Evolutionary conservation across 2,113 vertebrate genomes (phyloP).

Genomic region (Gulo gulo): DNA sequence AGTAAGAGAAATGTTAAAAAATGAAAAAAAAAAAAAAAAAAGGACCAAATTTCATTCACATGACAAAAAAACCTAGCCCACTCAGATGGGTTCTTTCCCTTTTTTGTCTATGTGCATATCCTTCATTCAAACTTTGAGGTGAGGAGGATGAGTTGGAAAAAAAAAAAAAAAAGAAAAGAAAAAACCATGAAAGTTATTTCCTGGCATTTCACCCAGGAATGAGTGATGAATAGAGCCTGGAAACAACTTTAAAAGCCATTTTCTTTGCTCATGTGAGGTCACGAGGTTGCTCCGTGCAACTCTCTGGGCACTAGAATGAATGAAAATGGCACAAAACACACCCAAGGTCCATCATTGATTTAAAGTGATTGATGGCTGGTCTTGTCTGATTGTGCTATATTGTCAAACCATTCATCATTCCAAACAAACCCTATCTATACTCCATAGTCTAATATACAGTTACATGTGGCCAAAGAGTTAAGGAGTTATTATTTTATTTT

Average conservation of each 20-base stretch:
- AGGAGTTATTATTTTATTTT: background rate
- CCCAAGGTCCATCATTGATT: slow-evolving; percentile 78
- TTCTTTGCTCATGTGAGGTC: slow-evolving; percentile 77
- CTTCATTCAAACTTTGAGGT: slow-evolving; percentile 30
- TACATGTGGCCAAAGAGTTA: slow-evolving; percentile 32
- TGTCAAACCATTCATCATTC: slow-evolving; percentile 74
- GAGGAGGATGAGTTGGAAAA: slow-evolving; percentile 55
- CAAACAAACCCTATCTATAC: slow-evolving; percentile 57
- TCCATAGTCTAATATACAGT: slow-evolving; percentile 62
- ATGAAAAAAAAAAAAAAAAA: background rate
- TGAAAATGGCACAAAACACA: slow-evolving; percentile 73
- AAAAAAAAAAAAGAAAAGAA: background rate
- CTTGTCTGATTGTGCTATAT: slow-evolving; percentile 70
- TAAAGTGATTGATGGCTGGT: slow-evolving; percentile 76
- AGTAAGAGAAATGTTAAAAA: background rate
- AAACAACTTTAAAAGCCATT: slow-evolving; percentile 79
- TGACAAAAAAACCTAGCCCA: background rate
- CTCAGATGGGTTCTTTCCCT: background rate
- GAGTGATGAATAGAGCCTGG: slow-evolving; percentile 75
- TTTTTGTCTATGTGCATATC: background rate
- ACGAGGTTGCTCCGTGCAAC: slow-evolving; percentile 68
- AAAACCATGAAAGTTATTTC: slow-evolving; percentile 62
- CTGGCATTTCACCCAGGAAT: slow-evolving; percentile 72
- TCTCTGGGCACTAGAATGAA: slow-evolving; percentile 77
- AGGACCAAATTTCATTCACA: background rate